Evolutionary conservation across 2,888 invertebrate genomes (phyloP).

Genomic region (Antitype chi): DNA sequence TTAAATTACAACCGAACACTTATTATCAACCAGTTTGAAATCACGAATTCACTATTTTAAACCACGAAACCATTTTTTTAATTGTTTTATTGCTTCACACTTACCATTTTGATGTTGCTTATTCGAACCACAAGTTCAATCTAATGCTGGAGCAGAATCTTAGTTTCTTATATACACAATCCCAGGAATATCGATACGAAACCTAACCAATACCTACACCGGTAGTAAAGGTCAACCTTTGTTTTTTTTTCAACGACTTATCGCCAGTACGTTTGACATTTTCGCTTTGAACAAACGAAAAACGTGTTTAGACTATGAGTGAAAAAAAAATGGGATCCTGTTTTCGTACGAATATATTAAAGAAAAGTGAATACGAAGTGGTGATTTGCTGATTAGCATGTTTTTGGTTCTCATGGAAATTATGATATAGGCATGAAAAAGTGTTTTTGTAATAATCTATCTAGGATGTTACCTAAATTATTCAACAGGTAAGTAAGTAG

Average conservation of each 20-base stretch:
- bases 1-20: slow-evolving; percentile 10
- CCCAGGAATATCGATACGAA: slow-evolving; percentile 60
- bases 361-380: background rate
- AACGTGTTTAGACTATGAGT: slow-evolving; percentile 37
- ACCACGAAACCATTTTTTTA: background rate
- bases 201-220: slow-evolving; percentile 55
- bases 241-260: slow-evolving; percentile 55
- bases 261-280: slow-evolving; percentile 69
- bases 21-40: background rate
- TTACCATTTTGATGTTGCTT: slow-evolving; percentile 75
- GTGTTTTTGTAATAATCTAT: background rate
- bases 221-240: slow-evolving; percentile 71
- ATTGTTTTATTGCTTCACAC: slow-evolving; percentile 41
- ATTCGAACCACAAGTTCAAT: slow-evolving; percentile 64
- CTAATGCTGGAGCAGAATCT: slow-evolving; percentile 60
- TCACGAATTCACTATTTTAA: slow-evolving; percentile 25
- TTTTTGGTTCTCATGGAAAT: background rate
- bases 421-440: background rate
- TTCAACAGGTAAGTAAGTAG: background rate
- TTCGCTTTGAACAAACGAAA: slow-evolving; percentile 46
- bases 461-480: background rate
- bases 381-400: background rate
- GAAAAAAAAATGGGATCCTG: slow-evolving; percentile 27
- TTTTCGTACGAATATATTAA: slow-evolving; percentile 34
- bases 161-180: slow-evolving; percentile 71